Evolutionary conservation across 2,113 vertebrate species (phyloP).

Genomic region (Verasper variegatus): DNA sequence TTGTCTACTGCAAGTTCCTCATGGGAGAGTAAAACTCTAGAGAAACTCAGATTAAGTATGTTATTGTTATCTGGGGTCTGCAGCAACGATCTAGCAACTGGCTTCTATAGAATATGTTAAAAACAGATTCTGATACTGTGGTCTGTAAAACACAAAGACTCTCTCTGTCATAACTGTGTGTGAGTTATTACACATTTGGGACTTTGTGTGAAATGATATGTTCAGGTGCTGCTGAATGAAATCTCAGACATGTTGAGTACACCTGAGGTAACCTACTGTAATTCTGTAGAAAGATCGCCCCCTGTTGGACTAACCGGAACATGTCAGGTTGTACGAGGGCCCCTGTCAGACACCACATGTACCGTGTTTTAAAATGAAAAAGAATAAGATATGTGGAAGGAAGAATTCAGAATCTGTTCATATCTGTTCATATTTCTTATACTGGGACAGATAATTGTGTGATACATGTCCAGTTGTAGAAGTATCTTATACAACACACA

Average conservation of each 20-base stretch:
- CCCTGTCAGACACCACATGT: background rate
- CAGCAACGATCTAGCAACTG: background rate
- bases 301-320: slow-evolving; percentile 54
- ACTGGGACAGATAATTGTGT: too few relatives aligned
- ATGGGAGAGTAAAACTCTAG: background rate
- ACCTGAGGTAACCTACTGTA: background rate
- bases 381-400: background rate
- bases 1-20: background rate
- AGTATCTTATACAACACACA: too few relatives aligned
- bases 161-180: too few relatives aligned
- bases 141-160: background rate
- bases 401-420: too few relatives aligned
- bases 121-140: too few relatives aligned
- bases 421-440: too few relatives aligned
- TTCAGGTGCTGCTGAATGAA: background rate
- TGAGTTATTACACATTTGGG: too few relatives aligned
- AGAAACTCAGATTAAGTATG: background rate
- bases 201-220: too few relatives aligned
- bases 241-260: background rate
- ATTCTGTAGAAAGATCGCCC: slow-evolving; percentile 42
- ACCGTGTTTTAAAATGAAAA: background rate
- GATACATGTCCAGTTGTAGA: too few relatives aligned
- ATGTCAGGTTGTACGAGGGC: background rate
- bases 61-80: too few relatives aligned
- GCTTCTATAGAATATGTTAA: background rate